Base-by-base conservation (phyloP, 2,888 invertebrate genomes). In the Eilema sororculum region DNA sequence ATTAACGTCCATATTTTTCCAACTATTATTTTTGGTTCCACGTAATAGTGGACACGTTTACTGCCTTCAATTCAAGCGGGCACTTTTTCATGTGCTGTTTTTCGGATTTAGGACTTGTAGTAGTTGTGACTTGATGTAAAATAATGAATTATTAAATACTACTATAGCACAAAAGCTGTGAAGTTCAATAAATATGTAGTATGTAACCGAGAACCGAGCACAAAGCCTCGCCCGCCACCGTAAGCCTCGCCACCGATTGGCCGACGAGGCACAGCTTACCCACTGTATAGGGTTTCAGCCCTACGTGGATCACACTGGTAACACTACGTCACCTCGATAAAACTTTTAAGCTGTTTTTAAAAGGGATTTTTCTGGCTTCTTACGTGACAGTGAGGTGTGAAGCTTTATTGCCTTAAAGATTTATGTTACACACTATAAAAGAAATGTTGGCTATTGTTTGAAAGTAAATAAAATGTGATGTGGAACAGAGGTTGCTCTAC, bases 191-290 rank as follows among this genome's bases (percentile, higher is more conserved):
- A 80, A 78, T 78, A 80, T 72, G 70, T 79, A 69, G 77, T 76
- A 78, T 85, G 85, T 83, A 84, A 85, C 83, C 79, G 69, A 81
- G 85, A 79, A 83, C 80, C 77, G 76, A 72, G 75, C 69, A 75
- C 82, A 85, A 86, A 87, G 85, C 85, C 88, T 87, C 89, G 87
- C 86, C 87, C 88, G 73, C 66, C 69, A 67, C 73, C n/a, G 68
- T 81, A 82, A 90, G 87, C 87, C 85, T 82, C 72, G 79, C 72
- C 76, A 72, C 86, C 84, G 87, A 91, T 91, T 91, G 91, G 91
- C 78, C 78, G 85, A 80, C 75, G 81, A 77, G 81, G 75, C 80
- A 81, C 77, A 82, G 83, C 82, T 81, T 88, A 87, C 83, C 79
- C 82, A 81, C 81, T 85, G 85, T 88, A 84, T 90, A 89, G 80